Conservation (phyloP, 2,797 vertebrate genomes). For the Artibeus jamaicensis region DNA sequence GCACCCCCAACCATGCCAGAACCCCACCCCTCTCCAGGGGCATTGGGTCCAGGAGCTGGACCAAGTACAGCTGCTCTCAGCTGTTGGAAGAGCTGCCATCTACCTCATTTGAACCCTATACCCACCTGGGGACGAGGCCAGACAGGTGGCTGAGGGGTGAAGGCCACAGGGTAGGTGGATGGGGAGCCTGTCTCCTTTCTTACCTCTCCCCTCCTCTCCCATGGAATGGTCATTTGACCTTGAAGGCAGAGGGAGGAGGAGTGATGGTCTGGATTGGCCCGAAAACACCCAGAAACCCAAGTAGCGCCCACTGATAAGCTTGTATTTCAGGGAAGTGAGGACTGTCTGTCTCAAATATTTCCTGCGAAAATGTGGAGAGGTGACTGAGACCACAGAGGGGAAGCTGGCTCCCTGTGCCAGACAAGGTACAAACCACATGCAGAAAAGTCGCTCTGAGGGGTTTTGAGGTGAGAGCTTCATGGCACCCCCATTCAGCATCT, state of each 20-base stretch:
- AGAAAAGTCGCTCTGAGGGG: not conserved
- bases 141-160: not conserved
- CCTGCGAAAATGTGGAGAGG: not conserved
- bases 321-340: not conserved
- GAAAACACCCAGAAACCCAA: not conserved
- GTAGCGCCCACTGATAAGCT: not conserved
- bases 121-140: not conserved
- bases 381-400: not conserved
- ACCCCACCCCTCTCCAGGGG: not conserved
- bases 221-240: not conserved
- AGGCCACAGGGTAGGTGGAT: not conserved
- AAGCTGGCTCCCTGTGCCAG: not conserved
- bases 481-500: not conserved
- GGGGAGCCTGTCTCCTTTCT: not conserved
- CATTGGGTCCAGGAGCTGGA: not conserved
- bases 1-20: no score
- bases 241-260: not conserved
- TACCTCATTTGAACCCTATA: not conserved
- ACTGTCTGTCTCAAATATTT: not conserved
- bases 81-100: not conserved
- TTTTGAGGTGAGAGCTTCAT: not conserved
- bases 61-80: not conserved
- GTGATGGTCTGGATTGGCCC: not conserved
- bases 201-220: no score
- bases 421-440: not conserved